These are phyloP conservation scores for Tupiocoris notatus DNA, from an alignment of 2,888 invertebrate species.

Conservation along the genomic window DNA sequence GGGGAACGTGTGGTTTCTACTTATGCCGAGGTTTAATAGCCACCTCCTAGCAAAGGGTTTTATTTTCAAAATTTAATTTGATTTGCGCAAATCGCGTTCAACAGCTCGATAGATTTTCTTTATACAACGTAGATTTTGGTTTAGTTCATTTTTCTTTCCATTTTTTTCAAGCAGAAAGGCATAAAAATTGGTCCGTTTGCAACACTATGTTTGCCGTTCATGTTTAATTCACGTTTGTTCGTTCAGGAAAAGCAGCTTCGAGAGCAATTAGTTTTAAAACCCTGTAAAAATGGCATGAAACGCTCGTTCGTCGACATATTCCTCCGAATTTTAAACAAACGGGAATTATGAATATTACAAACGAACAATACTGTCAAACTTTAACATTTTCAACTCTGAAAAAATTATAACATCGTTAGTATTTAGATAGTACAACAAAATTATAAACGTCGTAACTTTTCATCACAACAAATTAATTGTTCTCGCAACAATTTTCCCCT, in stretches of 20 bases:
- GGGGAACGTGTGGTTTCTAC: background rate
- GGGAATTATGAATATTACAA: too few species aligned
- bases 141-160: background rate
- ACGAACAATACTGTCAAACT: too few species aligned
- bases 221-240: background rate
- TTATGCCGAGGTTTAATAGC: background rate
- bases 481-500: too few species aligned
- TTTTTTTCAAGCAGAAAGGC: background rate
- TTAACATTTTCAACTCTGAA: too few species aligned
- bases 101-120: background rate
- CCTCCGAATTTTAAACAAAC: background rate
- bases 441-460: too few species aligned
- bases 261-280: too few species aligned
- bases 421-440: too few species aligned
- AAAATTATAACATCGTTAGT: too few species aligned
- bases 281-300: background rate
- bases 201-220: background rate
- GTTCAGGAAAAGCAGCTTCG: too few species aligned
- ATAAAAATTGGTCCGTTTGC: background rate
- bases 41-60: too few species aligned
- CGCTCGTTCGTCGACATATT: background rate
- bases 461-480: too few species aligned
- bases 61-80: too few species aligned
- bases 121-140: background rate
- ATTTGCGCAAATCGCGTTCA: background rate